These are phyloP conservation scores for Parambassis ranga DNA, from an alignment of 2,797 vertebrate species.

Conservation along the genomic window DNA sequence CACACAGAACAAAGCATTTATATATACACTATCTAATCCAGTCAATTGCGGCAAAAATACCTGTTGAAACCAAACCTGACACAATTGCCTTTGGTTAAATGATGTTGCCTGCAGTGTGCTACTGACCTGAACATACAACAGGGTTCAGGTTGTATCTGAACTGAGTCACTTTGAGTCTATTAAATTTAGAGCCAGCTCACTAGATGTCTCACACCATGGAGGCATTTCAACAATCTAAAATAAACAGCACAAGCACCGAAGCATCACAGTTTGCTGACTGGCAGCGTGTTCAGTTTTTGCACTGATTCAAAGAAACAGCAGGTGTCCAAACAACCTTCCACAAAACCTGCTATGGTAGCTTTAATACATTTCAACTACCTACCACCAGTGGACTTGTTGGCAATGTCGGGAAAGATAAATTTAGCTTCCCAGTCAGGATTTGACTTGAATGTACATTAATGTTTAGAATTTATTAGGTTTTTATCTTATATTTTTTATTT, in stretches of 20 bases:
- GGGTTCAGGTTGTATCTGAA: slow-evolving; percentile 4
- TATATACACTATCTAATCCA: too few relatives aligned
- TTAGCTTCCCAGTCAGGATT: not conserved
- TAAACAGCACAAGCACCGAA: slow-evolving; percentile 7
- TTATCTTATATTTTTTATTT: too few relatives aligned
- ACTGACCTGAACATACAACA: not conserved
- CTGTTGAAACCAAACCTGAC: not conserved
- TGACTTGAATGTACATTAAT: too few relatives aligned
- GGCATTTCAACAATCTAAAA: slow-evolving; percentile 3
- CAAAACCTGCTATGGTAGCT: not conserved
- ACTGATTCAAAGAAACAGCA: slow-evolving; percentile 9
- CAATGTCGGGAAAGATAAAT: not conserved
- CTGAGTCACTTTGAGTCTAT: not conserved
- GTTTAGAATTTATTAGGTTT: too few relatives aligned
- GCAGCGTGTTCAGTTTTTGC: not conserved
- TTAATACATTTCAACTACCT: not conserved
- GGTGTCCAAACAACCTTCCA: not conserved
- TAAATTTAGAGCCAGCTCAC: slow-evolving; percentile 9
- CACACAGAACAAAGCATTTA: too few relatives aligned
- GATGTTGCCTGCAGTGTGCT: not conserved
- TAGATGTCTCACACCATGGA: slow-evolving; percentile 4
- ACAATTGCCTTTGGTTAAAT: not conserved
- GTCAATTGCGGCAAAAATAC: too few relatives aligned
- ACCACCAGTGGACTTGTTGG: not conserved
- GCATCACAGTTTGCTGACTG: not conserved